Conservation (phyloP, 1,140 invertebrate genomes). For the Caerostris darwini region DNA sequence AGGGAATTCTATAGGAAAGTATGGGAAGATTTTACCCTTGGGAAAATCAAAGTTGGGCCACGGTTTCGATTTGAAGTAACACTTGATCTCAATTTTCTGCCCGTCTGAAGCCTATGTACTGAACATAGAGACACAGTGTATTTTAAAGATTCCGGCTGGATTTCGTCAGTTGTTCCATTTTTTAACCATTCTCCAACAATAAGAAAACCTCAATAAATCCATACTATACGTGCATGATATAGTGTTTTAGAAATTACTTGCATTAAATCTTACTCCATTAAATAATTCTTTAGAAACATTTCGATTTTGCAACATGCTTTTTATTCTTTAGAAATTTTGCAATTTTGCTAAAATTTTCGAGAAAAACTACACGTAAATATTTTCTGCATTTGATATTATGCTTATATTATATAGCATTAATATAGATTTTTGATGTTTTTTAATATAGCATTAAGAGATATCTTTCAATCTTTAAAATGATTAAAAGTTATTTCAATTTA, state of each 20-base stretch:
- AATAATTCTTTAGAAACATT: too few species aligned
- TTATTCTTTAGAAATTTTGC: neutral
- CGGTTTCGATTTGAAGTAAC: conserved; percentile 61
- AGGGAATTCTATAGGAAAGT: conserved; percentile 48
- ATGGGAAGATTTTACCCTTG: conserved; percentile 70
- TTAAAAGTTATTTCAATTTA: too few species aligned
- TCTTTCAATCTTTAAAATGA: too few species aligned
- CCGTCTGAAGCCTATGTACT: conserved; percentile 26
- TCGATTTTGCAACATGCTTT: too few species aligned
- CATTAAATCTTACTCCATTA: too few species aligned
- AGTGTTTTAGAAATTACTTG: too few species aligned
- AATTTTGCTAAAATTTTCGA: neutral
- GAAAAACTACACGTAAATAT: too few species aligned
- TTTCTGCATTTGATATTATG: too few species aligned
- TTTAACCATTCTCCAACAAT: neutral
- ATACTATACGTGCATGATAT: too few species aligned
- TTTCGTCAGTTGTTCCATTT: conserved; percentile 14
- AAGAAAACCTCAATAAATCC: neutral
- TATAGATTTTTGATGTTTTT: too few species aligned
- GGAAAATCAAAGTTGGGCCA: conserved; percentile 68
- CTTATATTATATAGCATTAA: too few species aligned
- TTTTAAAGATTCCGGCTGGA: neutral
- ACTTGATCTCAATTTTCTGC: conserved; percentile 73
- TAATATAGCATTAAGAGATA: too few species aligned
- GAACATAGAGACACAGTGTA: conserved; percentile 43